Percentiles rank a stretch among this genome's conserved stretches.
These are phyloP conservation scores for Penaeus chinensis DNA, from an alignment of 1,140 invertebrate genomes.

Conservation along the genomic window DNA sequence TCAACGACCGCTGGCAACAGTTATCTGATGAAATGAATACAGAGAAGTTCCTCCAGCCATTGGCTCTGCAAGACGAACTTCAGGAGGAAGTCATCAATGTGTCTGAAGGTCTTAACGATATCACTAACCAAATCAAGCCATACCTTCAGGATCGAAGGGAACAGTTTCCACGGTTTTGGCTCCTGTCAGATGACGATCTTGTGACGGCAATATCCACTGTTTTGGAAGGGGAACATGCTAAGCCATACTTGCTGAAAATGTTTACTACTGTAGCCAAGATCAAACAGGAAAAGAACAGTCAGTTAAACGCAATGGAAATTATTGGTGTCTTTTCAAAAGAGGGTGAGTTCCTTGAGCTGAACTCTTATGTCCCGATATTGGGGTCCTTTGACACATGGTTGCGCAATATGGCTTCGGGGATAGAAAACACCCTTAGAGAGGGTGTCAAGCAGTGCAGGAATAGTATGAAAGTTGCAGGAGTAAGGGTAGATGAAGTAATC, in stretches of 20 bases:
- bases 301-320: conserved; percentile 46
- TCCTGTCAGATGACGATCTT: conserved; percentile 57
- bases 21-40: conserved; percentile 23
- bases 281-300: conserved; percentile 57
- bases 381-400: conserved; percentile 54
- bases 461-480: conserved; percentile 47
- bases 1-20: conserved; percentile 46
- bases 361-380: conserved; percentile 48
- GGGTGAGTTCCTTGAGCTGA: conserved; percentile 49
- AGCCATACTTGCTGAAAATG: conserved; percentile 53
- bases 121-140: conserved; percentile 16
- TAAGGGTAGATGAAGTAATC: conserved; percentile 55
- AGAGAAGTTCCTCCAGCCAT: conserved; percentile 47
- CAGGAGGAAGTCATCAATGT: conserved; percentile 28
- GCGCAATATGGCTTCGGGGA: conserved; percentile 28
- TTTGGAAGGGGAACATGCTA: conserved; percentile 38
- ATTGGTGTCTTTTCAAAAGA: conserved; percentile 54
- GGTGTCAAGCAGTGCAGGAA: conserved; percentile 53
- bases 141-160: conserved; percentile 52
- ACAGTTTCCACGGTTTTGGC: conserved; percentile 52
- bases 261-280: conserved; percentile 55
- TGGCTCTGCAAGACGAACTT: conserved; percentile 32
- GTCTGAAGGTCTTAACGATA: conserved; percentile 26
- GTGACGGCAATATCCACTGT: conserved; percentile 52
- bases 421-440: conserved; percentile 54